These are phyloP conservation scores for Orchestes rusci DNA, from an alignment of 2,888 invertebrate genomes.

Conservation along the genomic window DNA sequence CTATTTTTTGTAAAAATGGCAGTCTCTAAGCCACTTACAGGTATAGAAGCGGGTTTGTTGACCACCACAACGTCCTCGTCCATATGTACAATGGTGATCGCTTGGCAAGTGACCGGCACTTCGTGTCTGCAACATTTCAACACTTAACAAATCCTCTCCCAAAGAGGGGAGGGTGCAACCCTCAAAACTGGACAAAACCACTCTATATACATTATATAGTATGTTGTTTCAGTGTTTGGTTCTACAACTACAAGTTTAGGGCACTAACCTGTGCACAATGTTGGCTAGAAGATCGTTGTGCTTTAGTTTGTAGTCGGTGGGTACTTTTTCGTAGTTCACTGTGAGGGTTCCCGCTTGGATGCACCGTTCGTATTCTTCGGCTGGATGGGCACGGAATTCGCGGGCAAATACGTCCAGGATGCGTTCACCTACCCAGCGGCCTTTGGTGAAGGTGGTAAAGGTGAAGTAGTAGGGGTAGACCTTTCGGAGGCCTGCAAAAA, in stretches of 20 bases:
- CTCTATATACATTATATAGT: too few relatives aligned
- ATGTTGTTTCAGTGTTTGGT: too few relatives aligned
- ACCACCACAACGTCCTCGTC: slow-evolving; percentile 99
- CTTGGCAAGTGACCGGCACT: slow-evolving; percentile 95
- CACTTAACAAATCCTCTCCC: too few relatives aligned
- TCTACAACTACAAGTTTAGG: too few relatives aligned
- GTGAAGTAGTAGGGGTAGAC: slow-evolving; percentile 97
- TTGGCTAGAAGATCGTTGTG: slow-evolving; percentile 91
- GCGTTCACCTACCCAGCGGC: slow-evolving; percentile 91
- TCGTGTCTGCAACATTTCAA: slow-evolving; percentile 94
- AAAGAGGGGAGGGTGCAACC: too few relatives aligned
- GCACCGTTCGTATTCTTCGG: slow-evolving; percentile 86
- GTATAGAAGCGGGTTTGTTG: slow-evolving; percentile 99
- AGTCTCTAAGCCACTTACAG: slow-evolving; percentile 88
- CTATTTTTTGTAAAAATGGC: too few relatives aligned
- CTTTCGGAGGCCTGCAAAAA: slow-evolving; percentile 74
- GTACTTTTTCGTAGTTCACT: slow-evolving; percentile 88
- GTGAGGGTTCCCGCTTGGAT: slow-evolving; percentile 86
- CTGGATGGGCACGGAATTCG: slow-evolving; percentile 91
- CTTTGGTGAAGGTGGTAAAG: slow-evolving; percentile 93
- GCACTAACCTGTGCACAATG: slow-evolving; percentile 81
- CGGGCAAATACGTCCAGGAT: slow-evolving; percentile 87
- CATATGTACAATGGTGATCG: slow-evolving; percentile 95
- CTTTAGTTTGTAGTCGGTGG: slow-evolving; percentile 83
- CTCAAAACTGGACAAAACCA: too few relatives aligned